phyloP scores from a whole-genome alignment of 1,140 invertebrate species.

The Achroia grisella region DNA sequence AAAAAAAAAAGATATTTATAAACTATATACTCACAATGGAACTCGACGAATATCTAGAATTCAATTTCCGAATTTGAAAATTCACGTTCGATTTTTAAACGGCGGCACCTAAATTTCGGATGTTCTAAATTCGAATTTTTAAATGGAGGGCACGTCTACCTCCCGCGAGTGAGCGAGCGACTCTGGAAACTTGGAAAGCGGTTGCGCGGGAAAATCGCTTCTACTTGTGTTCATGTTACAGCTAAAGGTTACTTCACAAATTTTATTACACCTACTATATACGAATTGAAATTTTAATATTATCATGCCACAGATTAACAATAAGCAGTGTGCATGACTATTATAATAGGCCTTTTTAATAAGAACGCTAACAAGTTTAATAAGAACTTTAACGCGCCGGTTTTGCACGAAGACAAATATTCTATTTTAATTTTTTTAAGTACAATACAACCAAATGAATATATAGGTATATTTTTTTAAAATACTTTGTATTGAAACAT shows the following conservation, averaged over 20 bases:
- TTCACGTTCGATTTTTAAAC: slow-evolving; percentile 4
- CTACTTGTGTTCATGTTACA: not conserved
- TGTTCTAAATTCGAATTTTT: slow-evolving; percentile 5
- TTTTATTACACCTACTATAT: slow-evolving; percentile 6
- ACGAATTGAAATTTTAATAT: too few species aligned
- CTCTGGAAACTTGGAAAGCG: slow-evolving; percentile 7
- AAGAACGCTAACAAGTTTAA: too few species aligned
- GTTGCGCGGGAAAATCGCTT: slow-evolving; percentile 8
- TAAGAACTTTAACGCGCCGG: too few species aligned
- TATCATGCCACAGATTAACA: too few species aligned
- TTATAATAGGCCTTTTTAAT: too few species aligned
- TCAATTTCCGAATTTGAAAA: slow-evolving; percentile 12
- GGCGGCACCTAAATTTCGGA: slow-evolving; percentile 1
- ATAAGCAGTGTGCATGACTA: too few species aligned
- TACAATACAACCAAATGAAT: too few species aligned
- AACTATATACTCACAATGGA: slow-evolving; percentile 10
- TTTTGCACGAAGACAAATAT: too few species aligned
- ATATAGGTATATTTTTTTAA: too few species aligned
- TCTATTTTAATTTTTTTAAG: too few species aligned
- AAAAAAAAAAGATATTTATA: slow-evolving; percentile 7
- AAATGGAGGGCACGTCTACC: not conserved
- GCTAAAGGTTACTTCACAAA: slow-evolving; percentile 1
- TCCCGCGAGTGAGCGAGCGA: not conserved
- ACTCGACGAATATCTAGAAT: not conserved
- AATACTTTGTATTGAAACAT: too few species aligned